These are phyloP conservation scores for Maniola jurtina DNA, from an alignment of 1,140 invertebrate genomes.

Conservation along the genomic window DNA sequence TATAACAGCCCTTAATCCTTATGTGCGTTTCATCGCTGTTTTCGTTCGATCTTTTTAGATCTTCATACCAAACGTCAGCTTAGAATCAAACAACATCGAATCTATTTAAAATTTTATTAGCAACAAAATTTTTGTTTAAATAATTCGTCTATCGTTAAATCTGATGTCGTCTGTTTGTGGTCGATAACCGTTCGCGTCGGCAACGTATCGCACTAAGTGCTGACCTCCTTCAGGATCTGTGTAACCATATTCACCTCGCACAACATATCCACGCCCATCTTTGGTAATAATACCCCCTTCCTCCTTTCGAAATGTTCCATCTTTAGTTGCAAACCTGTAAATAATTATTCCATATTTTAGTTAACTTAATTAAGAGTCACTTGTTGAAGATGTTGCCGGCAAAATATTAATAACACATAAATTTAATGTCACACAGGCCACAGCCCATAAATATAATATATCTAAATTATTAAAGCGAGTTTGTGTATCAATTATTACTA, in stretches of 20 bases:
- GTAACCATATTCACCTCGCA: conserved; percentile 64
- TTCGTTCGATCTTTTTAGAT: too few relatives aligned
- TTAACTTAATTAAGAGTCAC: not conserved
- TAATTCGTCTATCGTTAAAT: conserved; percentile 66
- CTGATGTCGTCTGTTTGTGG: conserved; percentile 43
- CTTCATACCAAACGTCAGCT: too few relatives aligned
- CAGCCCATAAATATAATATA: not conserved
- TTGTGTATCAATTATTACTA: not conserved
- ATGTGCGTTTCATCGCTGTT: too few relatives aligned
- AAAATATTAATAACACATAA: not conserved
- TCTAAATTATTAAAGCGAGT: not conserved
- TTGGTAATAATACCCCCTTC: conserved; percentile 50
- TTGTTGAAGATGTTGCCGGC: too few relatives aligned
- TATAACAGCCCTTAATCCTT: too few relatives aligned
- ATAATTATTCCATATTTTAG: conserved; percentile 5
- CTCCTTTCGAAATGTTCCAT: conserved; percentile 63
- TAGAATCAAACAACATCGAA: too few relatives aligned
- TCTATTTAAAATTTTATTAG: conserved; percentile 1
- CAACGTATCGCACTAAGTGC: conserved; percentile 51
- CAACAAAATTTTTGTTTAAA: conserved; percentile 31
- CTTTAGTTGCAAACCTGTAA: conserved; percentile 56
- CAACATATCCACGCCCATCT: conserved; percentile 36
- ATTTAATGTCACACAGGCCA: not conserved
- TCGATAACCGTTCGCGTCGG: conserved; percentile 58
- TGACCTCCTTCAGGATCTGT: conserved; percentile 49